Evolutionary conservation across 2,113 vertebrate genomes (phyloP).

Genomic region (Callopanchax toddi): DNA sequence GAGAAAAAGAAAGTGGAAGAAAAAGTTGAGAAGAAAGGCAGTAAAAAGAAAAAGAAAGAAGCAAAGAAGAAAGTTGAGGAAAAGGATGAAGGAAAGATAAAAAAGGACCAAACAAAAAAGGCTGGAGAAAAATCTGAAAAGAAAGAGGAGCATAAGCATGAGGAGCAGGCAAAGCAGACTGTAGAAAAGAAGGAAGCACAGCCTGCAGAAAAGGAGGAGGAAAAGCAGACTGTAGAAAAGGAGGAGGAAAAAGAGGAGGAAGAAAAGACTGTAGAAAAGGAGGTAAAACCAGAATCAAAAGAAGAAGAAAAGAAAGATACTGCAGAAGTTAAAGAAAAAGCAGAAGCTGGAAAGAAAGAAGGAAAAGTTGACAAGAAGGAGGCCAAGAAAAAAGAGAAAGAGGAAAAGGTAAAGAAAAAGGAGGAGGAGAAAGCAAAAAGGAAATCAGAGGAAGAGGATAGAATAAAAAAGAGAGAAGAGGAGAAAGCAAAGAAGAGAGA

Average conservation of each 20-base stretch:
- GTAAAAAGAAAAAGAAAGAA: slow-evolving; percentile 60
- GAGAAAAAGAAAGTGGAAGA: slow-evolving; percentile 52
- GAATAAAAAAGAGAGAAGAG: slow-evolving; percentile 35
- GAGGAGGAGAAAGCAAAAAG: slow-evolving; percentile 39
- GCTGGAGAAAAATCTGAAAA: slow-evolving; percentile 45
- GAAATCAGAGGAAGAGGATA: slow-evolving; percentile 20
- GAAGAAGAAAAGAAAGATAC: slow-evolving; percentile 45
- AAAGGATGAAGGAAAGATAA: slow-evolving; percentile 20
- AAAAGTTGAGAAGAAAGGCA: slow-evolving; percentile 57
- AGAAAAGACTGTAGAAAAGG: slow-evolving; percentile 27
- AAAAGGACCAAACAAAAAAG: slow-evolving; percentile 37
- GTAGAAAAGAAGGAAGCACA: slow-evolving; percentile 52
- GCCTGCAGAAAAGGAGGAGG: slow-evolving; percentile 43
- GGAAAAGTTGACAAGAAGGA: slow-evolving; percentile 7
- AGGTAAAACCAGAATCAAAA: slow-evolving; percentile 38
- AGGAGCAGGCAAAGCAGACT: slow-evolving; percentile 27
- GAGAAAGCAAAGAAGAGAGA: slow-evolving; percentile 25
- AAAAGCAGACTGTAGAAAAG: slow-evolving; percentile 30
- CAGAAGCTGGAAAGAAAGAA: slow-evolving; percentile 20
- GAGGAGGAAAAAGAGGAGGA: slow-evolving; percentile 39
- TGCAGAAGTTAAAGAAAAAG: slow-evolving; percentile 31
- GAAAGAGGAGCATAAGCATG: slow-evolving; percentile 28
- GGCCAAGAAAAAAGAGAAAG: slow-evolving; percentile 13
- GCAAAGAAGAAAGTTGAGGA: slow-evolving; percentile 25
- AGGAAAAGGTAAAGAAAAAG: slow-evolving; percentile 10